These are phyloP conservation scores for Ahaetulla prasina DNA, from an alignment of 2,113 vertebrate genomes.

Conservation along the genomic window DNA sequence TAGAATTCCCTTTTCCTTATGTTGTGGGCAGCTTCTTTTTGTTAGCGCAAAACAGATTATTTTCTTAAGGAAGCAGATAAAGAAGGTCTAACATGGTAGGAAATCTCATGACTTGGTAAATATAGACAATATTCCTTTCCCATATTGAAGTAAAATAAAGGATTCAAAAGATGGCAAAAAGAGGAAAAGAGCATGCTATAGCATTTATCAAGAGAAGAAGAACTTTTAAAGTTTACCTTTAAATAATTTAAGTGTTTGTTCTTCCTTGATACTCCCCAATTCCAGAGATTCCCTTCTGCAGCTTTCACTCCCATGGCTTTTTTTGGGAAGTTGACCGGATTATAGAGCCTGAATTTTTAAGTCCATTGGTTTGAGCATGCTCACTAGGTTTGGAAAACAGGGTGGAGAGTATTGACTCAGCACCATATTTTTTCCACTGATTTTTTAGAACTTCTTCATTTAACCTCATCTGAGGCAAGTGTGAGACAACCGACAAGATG, in stretches of 20 bases:
- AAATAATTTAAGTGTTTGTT: slow-evolving; percentile 7
- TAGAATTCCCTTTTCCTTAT: not conserved
- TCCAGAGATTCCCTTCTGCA: slow-evolving; percentile 1
- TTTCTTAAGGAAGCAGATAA: not conserved
- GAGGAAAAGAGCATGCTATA: not conserved
- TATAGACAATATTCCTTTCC: not conserved
- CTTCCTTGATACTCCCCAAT: not conserved
- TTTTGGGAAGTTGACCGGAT: not conserved
- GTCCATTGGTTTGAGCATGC: not conserved
- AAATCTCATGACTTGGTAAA: not conserved
- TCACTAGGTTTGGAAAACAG: slow-evolving; percentile 23
- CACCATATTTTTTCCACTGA: slow-evolving; percentile 7
- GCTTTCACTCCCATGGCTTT: slow-evolving; percentile 16
- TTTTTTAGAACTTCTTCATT: not conserved
- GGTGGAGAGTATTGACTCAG: slow-evolving; percentile 26
- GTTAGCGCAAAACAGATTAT: not conserved
- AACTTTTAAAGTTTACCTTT: not conserved
- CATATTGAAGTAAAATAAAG: not conserved
- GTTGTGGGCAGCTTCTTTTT: not conserved
- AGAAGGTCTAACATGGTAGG: not conserved
- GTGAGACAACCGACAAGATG: not conserved
- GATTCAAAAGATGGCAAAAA: slow-evolving; percentile 1
- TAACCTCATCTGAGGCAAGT: slow-evolving; percentile 5
- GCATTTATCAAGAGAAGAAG: not conserved
- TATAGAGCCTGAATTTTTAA: not conserved